Evolutionary conservation across 2,888 invertebrate genomes (phyloP).

Genomic region (Hemistola chrysoprasaria): DNA sequence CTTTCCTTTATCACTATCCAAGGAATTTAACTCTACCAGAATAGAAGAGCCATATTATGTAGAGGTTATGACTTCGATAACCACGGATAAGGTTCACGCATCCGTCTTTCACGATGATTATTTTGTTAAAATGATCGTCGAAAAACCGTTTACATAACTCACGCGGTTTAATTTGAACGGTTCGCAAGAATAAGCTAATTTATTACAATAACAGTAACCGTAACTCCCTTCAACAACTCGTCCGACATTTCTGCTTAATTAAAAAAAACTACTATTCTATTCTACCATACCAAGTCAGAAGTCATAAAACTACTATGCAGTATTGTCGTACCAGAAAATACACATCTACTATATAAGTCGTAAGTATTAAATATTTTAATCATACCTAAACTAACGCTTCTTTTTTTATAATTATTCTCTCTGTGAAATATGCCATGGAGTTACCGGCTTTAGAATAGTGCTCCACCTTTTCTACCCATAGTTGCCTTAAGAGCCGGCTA

Average conservation of each 20-base stretch:
- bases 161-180: conserved; percentile 3
- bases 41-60: conserved; percentile 43
- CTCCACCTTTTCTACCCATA: too few relatives aligned
- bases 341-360: too few relatives aligned
- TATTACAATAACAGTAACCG: conserved; percentile 33
- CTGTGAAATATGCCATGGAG: too few relatives aligned
- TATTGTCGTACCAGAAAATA: too few relatives aligned
- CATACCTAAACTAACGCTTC: too few relatives aligned
- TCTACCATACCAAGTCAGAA: neutral
- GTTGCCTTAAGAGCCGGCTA: too few relatives aligned
- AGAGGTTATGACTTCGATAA: conserved; percentile 50
- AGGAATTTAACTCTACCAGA: conserved; percentile 56
- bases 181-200: conserved; percentile 8
- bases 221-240: conserved; percentile 35
- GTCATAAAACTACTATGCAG: neutral
- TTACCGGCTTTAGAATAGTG: too few relatives aligned
- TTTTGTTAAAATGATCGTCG: neutral
- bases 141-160: neutral
- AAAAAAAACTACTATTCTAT: conserved; percentile 40
- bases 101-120: neutral
- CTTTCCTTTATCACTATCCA: conserved; percentile 60
- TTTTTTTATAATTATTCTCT: too few relatives aligned
- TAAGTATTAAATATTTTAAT: too few relatives aligned
- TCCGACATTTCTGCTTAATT: conserved; percentile 59
- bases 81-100: conserved; percentile 3